Percentiles rank a stretch among this genome's conserved stretches.
Conservation (phyloP, 1,140 invertebrate species). For the Yoshiicerus persimilis region DNA sequence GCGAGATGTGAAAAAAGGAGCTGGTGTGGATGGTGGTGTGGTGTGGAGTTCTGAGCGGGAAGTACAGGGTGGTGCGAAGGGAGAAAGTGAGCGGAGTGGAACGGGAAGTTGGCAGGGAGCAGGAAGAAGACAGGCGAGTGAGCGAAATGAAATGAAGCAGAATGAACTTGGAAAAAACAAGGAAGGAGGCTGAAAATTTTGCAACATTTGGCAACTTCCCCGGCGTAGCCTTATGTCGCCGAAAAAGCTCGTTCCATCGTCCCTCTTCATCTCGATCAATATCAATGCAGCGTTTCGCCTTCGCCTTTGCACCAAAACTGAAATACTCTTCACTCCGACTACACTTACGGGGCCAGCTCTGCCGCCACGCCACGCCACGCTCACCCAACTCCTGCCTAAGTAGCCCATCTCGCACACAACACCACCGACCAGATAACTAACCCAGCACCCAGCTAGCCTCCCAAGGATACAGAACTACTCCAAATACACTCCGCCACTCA, state of each 20-base stretch:
- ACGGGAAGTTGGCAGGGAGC: neutral
- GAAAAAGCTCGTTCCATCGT: constrained; percentile 11
- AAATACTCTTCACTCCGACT: neutral
- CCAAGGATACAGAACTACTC: too few species aligned
- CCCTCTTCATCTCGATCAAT: constrained; percentile 36
- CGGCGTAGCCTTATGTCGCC: constrained; percentile 14
- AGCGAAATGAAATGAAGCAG: neutral
- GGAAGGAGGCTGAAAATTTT: neutral
- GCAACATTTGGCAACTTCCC: constrained; percentile 40
- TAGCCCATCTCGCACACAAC: too few species aligned
- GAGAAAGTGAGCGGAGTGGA: neutral
- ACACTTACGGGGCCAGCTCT: neutral
- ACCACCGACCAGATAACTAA: too few species aligned
- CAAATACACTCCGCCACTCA: too few species aligned
- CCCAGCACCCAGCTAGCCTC: neutral
- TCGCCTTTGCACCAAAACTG: constrained; percentile 45
- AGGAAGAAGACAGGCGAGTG: neutral
- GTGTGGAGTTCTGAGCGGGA: neutral
- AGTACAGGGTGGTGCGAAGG: neutral
- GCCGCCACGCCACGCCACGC: neutral
- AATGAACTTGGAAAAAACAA: constrained; percentile 2
- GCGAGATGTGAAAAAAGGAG: neutral
- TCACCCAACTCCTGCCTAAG: neutral
- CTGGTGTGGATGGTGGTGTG: neutral
- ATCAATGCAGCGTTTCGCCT: constrained; percentile 47